These are phyloP conservation scores for Glaucomys volans DNA, from an alignment of 2,113 vertebrate genomes.

Conservation along the genomic window DNA sequence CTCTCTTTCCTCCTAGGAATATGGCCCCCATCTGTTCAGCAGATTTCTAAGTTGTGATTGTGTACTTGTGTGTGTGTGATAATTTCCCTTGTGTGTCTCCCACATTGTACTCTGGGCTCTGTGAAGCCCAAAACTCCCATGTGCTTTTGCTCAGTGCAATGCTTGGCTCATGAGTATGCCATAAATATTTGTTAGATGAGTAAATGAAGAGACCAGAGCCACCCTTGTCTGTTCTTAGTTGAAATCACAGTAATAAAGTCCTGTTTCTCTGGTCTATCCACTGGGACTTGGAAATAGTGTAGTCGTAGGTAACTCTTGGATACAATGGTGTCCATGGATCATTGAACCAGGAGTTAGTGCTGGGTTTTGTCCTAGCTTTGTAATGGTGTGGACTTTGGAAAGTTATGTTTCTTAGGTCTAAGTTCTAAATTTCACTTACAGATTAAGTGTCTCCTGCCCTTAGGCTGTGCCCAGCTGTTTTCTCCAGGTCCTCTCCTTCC, in stretches of 20 bases:
- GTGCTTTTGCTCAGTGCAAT: not conserved
- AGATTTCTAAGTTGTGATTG: not conserved
- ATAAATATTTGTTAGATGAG: constrained; percentile 76
- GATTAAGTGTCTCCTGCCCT: not conserved
- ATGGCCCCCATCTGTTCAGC: not conserved
- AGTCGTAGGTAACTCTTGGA: not conserved
- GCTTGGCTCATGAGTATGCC: not conserved
- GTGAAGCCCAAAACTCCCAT: not conserved
- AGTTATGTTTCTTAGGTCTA: not conserved
- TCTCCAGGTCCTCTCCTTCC: not conserved
- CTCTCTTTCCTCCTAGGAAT: not conserved
- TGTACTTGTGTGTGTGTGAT: not conserved
- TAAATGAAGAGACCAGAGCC: not conserved
- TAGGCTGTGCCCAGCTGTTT: not conserved
- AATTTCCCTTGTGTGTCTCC: not conserved
- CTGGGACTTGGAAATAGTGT: not conserved
- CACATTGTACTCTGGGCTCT: not conserved
- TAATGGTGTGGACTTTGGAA: not conserved
- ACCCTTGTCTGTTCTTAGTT: constrained; percentile 40
- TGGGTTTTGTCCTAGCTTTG: not conserved
- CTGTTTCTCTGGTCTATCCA: constrained; percentile 73
- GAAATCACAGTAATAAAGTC: constrained; percentile 37
- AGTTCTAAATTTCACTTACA: not conserved
- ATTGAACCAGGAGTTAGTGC: not conserved
- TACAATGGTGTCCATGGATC: not conserved